Base-by-base conservation (phyloP, 2,113 vertebrate genomes). In the Panurus biarmicus region DNA sequence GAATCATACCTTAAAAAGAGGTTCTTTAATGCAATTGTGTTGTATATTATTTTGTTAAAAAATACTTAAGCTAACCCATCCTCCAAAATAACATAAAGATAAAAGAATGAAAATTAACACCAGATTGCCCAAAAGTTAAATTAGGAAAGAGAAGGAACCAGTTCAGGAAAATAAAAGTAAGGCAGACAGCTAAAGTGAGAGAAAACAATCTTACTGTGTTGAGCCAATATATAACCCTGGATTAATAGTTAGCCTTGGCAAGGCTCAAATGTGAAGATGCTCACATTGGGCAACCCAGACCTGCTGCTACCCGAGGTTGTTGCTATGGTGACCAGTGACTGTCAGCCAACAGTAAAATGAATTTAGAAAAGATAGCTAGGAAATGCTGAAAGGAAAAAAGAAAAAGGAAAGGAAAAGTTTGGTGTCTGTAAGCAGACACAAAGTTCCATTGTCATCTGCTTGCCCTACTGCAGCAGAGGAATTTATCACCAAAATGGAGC, bases 241-340 rank as follows among this genome's bases (percentile, higher is more conserved):
- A 93, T 92, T 96, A 96, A 94, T 94, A 89, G 89, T 72, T 84
- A 96, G 90, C 61, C 71, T 95, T 96, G 96, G 83, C 93, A 93
- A 94, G 78, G 77, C 89, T 97, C 82, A 95, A 93, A 90, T 91
- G 89, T 90, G 89, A 91, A 94, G 91, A 95, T 62, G 72, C 81
- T 97, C 82, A 74, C 85, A 82, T 64, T 5, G 81, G 93, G 74
- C 87, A 92, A 95, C 82, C 70, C 79, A 95, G 89, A 65, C 94
- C 95, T 92, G 89, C 92, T 95, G 95, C 70, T 96, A 91, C 66
- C 78, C 90, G 72, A 96, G 71, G 67, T 95, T 96, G 96, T 97
- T 97, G 76, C 95, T 78, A 96, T 92, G 85, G 92, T 65, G 92
- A 97, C 93, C 48, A n/a, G 83, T 69, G 95, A 95, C 94, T 96